Evolutionary conservation across 2,888 invertebrate genomes (phyloP).

Genomic region (Stenodera caucasica): DNA sequence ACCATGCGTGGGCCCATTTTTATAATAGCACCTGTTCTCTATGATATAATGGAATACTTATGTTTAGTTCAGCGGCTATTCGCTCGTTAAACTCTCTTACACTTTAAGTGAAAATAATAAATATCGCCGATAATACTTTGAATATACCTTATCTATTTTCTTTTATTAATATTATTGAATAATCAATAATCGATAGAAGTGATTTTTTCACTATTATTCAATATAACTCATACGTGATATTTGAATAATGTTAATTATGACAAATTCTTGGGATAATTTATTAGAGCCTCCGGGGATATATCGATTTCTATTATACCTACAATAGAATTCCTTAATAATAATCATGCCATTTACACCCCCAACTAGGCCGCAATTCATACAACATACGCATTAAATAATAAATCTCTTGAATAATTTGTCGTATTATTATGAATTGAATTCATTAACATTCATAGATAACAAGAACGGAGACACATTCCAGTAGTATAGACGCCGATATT

Average conservation of each 20-base stretch:
- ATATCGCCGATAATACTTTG: conserved; percentile 46
- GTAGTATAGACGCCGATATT: too few relatives aligned
- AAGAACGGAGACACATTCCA: background rate
- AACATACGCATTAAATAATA: background rate
- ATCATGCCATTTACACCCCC: background rate
- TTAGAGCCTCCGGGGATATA: background rate
- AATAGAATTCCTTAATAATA: background rate
- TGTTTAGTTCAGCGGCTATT: conserved; percentile 48
- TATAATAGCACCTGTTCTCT: conserved; percentile 54
- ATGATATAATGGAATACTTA: conserved; percentile 54
- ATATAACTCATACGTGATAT: conserved; percentile 33
- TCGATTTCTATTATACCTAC: background rate
- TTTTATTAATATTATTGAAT: background rate
- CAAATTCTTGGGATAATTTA: background rate
- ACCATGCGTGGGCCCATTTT: conserved; percentile 53
- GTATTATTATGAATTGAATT: background rate
- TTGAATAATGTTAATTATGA: conserved; percentile 8
- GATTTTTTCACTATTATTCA: conserved; percentile 22
- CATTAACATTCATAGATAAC: background rate
- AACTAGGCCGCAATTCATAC: background rate
- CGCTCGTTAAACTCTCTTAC: conserved; percentile 50
- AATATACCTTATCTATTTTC: background rate
- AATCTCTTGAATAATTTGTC: background rate
- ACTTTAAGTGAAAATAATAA: conserved; percentile 52
- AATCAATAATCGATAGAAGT: background rate